Base-by-base conservation (phyloP, 2,113 vertebrate species). In the Aptenodytes forsteri region DNA sequence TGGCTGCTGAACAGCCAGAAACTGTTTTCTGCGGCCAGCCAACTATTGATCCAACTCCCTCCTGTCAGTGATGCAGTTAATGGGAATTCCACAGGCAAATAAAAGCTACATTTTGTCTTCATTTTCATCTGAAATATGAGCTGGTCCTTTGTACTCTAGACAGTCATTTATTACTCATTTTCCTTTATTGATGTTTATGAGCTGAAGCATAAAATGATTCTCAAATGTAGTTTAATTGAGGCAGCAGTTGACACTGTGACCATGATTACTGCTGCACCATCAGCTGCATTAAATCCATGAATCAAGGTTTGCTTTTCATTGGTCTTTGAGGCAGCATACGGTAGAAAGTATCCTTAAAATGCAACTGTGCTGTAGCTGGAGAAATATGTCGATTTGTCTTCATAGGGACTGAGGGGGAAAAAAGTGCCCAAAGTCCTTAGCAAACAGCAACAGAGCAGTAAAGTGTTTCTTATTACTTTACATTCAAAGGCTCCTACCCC, bases 1-100 rank as follows among this genome's bases (percentile, higher is more conserved):
- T 97, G 99, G 98, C 99, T 98, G 99, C 98, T 98, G 98, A 99
- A 98, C 99, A 99, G 99, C 98, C 97, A 98, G 98, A 98, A 98
- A 98, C 98, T 98, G 98, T 98, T 98, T 99, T 98, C 98, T 98
- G 98, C 94, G 91, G 98, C 98, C 96, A 95, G 97, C 98, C 98
- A 87, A 97, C 98, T 99, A 99, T 99, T 98, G 99, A 99, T 99
- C 99, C 98, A 97, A 92, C 96, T 98, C 98, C 97, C 98, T 98
- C 98, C 97, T 98, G 98, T 98, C 98, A 99, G 97, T 96, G 98
- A 98, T 97, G 98, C 98, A 98, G 98, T 98, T 99, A 98, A 98
- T 99, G 98, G 98, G 98, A 99, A 98, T 98, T 98, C 98, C 98
- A 98, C 98, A 98, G 98, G 96, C 94, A 98, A 98, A 98, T 97